Conservation (phyloP, 2,797 vertebrate species). For the Sarcoramphus papa region DNA sequence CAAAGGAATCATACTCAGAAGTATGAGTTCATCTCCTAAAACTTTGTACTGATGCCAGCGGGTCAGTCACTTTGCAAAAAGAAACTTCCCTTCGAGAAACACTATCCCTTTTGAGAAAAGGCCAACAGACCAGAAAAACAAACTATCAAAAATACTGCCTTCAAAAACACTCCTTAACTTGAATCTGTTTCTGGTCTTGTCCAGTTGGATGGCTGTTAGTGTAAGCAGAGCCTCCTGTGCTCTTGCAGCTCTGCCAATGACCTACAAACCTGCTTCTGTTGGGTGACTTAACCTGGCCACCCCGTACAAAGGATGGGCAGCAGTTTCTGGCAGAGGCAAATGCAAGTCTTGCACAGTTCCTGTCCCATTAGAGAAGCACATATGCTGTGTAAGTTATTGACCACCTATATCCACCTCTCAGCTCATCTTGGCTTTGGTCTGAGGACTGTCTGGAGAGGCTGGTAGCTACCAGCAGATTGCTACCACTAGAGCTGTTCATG, state of each 20-base stretch:
- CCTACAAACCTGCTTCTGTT: slow-evolving; percentile 1
- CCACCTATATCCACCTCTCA: rapidly evolving
- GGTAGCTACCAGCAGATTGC: background rate
- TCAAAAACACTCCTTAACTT: background rate
- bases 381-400: too few relatives aligned
- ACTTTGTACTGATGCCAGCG: slow-evolving; percentile 49
- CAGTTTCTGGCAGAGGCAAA: background rate
- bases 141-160: slow-evolving; percentile 46
- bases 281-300: background rate
- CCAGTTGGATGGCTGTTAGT: background rate
- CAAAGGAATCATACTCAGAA: slow-evolving; percentile 19
- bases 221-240: background rate
- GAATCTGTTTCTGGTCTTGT: background rate
- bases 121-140: slow-evolving; percentile 64
- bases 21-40: slow-evolving; percentile 67
- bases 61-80: slow-evolving; percentile 54
- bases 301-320: background rate
- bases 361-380: background rate
- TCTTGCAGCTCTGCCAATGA: background rate
- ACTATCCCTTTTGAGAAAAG: slow-evolving; percentile 52
- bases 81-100: slow-evolving; percentile 66
- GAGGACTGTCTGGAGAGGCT: background rate
- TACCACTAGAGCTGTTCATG: too few relatives aligned
- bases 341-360: background rate
- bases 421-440: background rate